phyloP scores from a whole-genome alignment of 2,113 vertebrate genomes.

The Pluvialis apricaria region DNA sequence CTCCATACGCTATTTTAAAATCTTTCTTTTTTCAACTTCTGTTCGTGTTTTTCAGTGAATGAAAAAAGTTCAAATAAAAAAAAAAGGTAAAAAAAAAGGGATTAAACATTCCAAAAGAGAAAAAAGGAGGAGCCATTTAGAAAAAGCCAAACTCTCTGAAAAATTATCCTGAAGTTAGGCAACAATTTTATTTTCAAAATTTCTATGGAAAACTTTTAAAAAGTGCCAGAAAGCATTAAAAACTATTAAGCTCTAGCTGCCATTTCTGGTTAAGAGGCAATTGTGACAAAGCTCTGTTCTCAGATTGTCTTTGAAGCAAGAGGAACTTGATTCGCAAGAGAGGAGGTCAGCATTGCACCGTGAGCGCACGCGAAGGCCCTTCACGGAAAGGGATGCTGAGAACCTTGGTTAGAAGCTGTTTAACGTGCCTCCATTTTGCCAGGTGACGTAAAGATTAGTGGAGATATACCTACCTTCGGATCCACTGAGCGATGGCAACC shows the following conservation, averaged over 20 bases:
- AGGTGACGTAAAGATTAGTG: not conserved
- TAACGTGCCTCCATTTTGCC: not conserved
- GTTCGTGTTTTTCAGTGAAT: not conserved
- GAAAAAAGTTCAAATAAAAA: not conserved
- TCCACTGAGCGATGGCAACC: not conserved
- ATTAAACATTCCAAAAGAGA: not conserved
- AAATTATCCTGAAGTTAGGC: not conserved
- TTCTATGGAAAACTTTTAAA: not conserved
- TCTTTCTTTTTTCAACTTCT: not conserved
- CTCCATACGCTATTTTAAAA: not conserved
- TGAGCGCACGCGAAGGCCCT: rapidly evolving
- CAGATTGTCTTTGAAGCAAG: not conserved
- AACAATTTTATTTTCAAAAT: not conserved
- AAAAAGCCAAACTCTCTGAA: not conserved
- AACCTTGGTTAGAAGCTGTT: not conserved
- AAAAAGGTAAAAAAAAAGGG: not conserved
- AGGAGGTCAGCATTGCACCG: rapidly evolving
- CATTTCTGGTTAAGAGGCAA: not conserved
- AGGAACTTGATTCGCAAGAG: not conserved
- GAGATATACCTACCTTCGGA: not conserved
- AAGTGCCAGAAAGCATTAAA: not conserved
- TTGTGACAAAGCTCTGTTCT: not conserved
- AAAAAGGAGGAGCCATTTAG: not conserved
- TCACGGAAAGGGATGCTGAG: not conserved
- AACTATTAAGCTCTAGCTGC: not conserved